These are phyloP conservation scores for Manacus vitellinus DNA, from an alignment of 2,113 vertebrate species.

Conservation along the genomic window DNA sequence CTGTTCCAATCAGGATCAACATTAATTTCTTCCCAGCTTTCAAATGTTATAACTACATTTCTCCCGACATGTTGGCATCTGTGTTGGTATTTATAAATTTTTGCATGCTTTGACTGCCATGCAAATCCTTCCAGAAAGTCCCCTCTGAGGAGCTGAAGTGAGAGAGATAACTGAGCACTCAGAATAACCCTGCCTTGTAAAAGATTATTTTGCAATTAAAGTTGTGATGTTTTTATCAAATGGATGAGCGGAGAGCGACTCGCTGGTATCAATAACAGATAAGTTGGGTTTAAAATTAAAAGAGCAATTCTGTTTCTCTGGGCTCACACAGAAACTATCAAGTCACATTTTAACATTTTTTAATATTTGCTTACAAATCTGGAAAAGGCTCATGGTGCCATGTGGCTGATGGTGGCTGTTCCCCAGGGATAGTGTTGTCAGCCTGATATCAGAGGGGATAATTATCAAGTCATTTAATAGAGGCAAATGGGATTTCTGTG, in stretches of 20 bases:
- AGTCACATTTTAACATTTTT: background rate
- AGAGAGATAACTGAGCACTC: slow-evolving; percentile 1
- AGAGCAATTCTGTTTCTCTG: background rate
- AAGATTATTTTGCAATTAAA: slow-evolving; percentile 40
- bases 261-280: background rate
- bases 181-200: slow-evolving; percentile 10
- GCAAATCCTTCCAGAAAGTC: slow-evolving; percentile 39
- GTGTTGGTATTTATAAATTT: slow-evolving; percentile 60
- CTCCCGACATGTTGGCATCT: slow-evolving; percentile 55
- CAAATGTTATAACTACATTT: slow-evolving; percentile 26
- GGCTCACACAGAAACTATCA: fast-evolving
- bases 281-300: background rate
- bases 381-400: background rate
- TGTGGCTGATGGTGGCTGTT: background rate
- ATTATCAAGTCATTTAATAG: background rate
- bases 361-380: background rate
- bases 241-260: background rate
- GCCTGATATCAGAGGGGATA: background rate
- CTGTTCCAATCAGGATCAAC: slow-evolving; percentile 58
- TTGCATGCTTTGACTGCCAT: slow-evolving; percentile 53
- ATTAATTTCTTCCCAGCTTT: slow-evolving; percentile 50
- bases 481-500: background rate
- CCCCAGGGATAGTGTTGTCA: background rate
- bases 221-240: slow-evolving; percentile 3
- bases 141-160: slow-evolving; percentile 45